These are phyloP conservation scores for Epinephelus awoara DNA, from an alignment of 2,797 vertebrate genomes.

Conservation along the genomic window DNA sequence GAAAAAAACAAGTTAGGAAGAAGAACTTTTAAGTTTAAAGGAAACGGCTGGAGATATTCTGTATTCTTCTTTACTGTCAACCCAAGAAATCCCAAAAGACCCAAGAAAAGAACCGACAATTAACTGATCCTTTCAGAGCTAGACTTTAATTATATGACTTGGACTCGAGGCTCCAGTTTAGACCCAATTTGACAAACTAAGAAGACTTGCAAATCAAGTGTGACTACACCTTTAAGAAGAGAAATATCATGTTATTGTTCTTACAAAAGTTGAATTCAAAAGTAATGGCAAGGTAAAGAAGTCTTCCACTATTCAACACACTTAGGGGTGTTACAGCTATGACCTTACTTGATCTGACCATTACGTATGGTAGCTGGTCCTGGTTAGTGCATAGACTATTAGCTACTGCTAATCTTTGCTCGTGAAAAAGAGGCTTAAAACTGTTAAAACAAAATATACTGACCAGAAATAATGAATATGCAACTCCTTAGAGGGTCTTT, in stretches of 20 bases:
- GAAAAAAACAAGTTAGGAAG: not conserved
- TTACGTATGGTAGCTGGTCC: not conserved
- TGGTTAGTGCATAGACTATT: too few relatives aligned
- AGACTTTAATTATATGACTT: not conserved
- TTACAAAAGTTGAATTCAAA: not conserved
- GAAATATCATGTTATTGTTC: not conserved
- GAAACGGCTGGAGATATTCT: too few relatives aligned
- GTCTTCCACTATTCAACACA: not conserved
- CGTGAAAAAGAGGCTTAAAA: too few relatives aligned
- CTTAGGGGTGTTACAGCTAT: not conserved
- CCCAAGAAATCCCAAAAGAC: not conserved
- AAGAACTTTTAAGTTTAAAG: not conserved
- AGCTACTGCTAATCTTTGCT: too few relatives aligned
- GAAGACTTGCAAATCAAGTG: not conserved
- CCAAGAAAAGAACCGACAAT: not conserved
- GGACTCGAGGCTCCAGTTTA: too few relatives aligned
- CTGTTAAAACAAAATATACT: too few relatives aligned
- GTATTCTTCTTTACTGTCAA: not conserved
- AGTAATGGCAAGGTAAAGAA: not conserved
- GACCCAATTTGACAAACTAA: too few relatives aligned
- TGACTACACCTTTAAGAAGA: not conserved
- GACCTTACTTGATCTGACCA: not conserved
- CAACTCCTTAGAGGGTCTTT: too few relatives aligned
- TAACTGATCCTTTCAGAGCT: too few relatives aligned
- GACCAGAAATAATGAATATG: too few relatives aligned